Evolutionary conservation across 1,140 invertebrate genomes (phyloP).

Genomic region (Gonioctena quinquepunctata): DNA sequence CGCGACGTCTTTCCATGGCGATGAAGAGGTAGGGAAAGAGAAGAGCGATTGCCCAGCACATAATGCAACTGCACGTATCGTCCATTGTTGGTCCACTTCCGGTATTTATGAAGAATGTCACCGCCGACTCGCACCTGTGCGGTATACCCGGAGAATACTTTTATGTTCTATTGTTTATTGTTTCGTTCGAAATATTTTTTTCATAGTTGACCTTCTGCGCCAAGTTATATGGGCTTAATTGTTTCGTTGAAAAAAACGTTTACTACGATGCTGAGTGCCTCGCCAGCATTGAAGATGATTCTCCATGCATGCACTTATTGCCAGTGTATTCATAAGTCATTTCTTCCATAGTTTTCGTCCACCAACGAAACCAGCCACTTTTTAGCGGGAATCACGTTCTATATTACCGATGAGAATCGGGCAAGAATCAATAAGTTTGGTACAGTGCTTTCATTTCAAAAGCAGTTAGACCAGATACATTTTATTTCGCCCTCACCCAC

Average conservation of each 20-base stretch:
- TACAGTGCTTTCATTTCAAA: too few species aligned
- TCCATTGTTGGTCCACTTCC: slow-evolving; percentile 33
- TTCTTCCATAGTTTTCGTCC: too few species aligned
- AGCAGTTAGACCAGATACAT: too few species aligned
- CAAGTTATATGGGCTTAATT: not conserved
- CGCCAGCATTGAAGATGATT: not conserved
- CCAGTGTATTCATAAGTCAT: not conserved
- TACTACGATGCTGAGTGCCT: not conserved
- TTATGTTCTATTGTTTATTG: slow-evolving; percentile 14
- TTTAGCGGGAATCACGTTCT: too few species aligned
- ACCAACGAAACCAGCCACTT: too few species aligned
- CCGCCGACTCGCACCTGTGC: slow-evolving; percentile 25
- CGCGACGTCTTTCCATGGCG: slow-evolving; percentile 1
- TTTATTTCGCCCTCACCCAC: too few species aligned
- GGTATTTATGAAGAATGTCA: slow-evolving; percentile 33
- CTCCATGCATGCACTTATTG: not conserved
- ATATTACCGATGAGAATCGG: too few species aligned
- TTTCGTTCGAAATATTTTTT: slow-evolving; percentile 4
- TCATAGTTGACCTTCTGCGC: not conserved
- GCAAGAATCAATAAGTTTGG: too few species aligned
- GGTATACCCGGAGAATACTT: slow-evolving; percentile 4
- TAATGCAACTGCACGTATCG: slow-evolving; percentile 34
- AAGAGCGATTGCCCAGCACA: slow-evolving; percentile 20
- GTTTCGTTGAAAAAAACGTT: not conserved
- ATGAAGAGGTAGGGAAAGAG: slow-evolving; percentile 5